A percentile compares a stretch with the other conserved stretches of the same genome.
Evolutionary conservation across 2,888 invertebrate genomes (phyloP).

Genomic region (Acanthosepion esculentum): DNA sequence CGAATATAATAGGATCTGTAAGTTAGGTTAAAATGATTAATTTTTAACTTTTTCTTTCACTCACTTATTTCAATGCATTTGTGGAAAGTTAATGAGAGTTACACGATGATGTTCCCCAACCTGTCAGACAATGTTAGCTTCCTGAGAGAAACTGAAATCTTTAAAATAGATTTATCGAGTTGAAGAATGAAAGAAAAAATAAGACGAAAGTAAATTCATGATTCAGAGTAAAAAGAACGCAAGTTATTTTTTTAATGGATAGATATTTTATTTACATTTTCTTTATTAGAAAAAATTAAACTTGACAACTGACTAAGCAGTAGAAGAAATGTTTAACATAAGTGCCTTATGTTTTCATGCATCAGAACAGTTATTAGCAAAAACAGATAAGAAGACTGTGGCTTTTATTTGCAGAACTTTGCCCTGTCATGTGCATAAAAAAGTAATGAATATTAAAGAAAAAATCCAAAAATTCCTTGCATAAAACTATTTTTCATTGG

Average conservation of each 20-base stretch:
- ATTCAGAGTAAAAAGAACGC: background rate
- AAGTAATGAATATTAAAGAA: background rate
- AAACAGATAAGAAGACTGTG: background rate
- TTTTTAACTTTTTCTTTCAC: background rate
- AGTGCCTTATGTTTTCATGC: constrained; percentile 20
- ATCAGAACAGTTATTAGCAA: background rate
- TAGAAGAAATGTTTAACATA: background rate
- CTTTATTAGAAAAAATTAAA: constrained; percentile 3
- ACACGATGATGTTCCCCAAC: constrained; percentile 16
- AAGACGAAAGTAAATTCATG: background rate
- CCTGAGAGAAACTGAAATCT: background rate
- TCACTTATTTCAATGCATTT: background rate
- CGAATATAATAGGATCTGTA: constrained; percentile 18
- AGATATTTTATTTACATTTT: background rate
- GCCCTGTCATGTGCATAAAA: background rate
- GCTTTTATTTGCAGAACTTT: background rate
- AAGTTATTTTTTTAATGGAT: constrained; percentile 4
- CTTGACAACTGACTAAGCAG: background rate
- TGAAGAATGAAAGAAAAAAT: background rate
- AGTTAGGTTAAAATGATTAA: constrained; percentile 33
- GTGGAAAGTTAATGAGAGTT: background rate
- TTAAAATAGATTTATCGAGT: background rate
- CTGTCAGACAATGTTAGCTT: constrained; percentile 15
- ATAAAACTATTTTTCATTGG: background rate
- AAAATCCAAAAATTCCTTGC: background rate